These are phyloP conservation scores for Nothocercus julius DNA, from an alignment of 2,113 vertebrate species.

Conservation along the genomic window DNA sequence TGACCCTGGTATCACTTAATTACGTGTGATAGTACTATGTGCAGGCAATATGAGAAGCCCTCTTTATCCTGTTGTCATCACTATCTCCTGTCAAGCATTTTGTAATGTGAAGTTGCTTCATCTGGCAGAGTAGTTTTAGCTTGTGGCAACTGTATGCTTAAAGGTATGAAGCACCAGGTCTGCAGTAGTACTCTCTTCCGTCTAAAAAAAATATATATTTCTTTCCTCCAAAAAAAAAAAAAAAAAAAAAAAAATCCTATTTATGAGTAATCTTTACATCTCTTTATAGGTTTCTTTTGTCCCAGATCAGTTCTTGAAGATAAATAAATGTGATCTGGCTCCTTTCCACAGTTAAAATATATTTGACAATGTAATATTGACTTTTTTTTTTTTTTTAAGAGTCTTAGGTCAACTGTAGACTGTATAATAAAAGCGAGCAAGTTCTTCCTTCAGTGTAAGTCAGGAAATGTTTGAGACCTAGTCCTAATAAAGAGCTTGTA, in stretches of 20 bases:
- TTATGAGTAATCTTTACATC: background rate
- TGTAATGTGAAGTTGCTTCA: background rate
- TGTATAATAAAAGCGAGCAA: background rate
- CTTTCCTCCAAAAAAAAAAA: no score
- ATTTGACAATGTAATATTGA: background rate
- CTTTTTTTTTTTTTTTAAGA: background rate
- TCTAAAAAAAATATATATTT: no score
- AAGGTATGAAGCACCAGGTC: background rate
- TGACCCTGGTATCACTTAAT: constrained; percentile 12
- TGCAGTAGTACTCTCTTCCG: background rate
- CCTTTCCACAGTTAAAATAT: background rate
- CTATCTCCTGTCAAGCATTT: background rate
- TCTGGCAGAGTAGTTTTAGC: background rate
- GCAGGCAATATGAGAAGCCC: background rate
- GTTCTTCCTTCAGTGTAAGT: background rate
- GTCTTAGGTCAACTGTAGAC: background rate
- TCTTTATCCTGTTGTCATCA: background rate
- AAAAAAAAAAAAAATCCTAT: background rate
- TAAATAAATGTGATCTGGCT: background rate
- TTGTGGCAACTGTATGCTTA: background rate
- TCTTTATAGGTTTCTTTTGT: background rate
- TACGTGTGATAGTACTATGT: background rate
- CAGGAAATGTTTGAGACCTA: background rate
- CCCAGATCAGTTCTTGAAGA: background rate
- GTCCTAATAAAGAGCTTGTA: background rate